Evolutionary conservation across 2,797 vertebrate species (phyloP).

Genomic region (Denticeps clupeoides): DNA sequence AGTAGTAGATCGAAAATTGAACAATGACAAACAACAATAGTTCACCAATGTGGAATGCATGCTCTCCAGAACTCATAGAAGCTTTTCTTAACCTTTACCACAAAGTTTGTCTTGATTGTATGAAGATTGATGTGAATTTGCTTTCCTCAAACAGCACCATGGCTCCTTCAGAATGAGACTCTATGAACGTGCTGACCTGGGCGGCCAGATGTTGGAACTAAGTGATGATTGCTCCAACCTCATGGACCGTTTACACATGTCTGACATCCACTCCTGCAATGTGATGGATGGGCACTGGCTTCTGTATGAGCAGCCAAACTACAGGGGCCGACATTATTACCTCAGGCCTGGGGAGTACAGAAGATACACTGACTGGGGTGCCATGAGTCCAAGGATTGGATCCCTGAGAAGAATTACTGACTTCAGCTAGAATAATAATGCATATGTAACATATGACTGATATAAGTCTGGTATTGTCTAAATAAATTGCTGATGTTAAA

Average conservation of each 20-base stretch:
- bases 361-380: constrained; percentile 10
- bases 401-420: constrained; percentile 20
- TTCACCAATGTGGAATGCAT: too few species aligned
- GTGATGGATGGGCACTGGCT: constrained; percentile 17
- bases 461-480: too few species aligned
- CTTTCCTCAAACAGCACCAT: constrained; percentile 35
- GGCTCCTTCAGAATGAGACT: constrained; percentile 42
- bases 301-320: constrained; percentile 16
- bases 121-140: too few species aligned
- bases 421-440: too few species aligned
- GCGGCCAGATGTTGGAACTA: constrained; percentile 11
- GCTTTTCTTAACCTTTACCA: too few species aligned
- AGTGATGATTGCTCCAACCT: constrained; percentile 7
- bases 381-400: constrained; percentile 13
- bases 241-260: constrained; percentile 12
- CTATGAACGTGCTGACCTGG: constrained; percentile 10
- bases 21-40: too few species aligned
- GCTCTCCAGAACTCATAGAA: too few species aligned
- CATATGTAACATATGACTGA: too few species aligned
- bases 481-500: too few species aligned
- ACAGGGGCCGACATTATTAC: constrained; percentile 12
- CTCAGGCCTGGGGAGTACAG: constrained; percentile 16
- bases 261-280: constrained; percentile 13
- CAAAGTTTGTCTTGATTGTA: too few species aligned
- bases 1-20: too few species aligned